These are phyloP conservation scores for Drusus annulatus DNA, from an alignment of 1,140 invertebrate genomes.

Conservation along the genomic window DNA sequence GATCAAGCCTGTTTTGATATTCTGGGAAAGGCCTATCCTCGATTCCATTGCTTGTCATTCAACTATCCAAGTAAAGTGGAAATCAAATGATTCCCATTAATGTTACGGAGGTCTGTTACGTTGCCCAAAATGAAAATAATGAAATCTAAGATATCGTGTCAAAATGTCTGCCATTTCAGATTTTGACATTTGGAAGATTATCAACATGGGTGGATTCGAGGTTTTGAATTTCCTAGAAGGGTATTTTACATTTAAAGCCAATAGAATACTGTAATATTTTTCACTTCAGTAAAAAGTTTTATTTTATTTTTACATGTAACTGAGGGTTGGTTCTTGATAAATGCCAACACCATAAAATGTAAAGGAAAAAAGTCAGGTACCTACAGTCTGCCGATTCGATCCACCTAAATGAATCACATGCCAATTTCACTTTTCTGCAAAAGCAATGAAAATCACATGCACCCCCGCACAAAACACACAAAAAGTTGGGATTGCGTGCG, in stretches of 20 bases:
- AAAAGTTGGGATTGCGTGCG: conserved; percentile 32
- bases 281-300: no score
- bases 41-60: conserved; percentile 3
- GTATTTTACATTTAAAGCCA: no score
- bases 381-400: no score
- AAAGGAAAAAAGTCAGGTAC: neutral
- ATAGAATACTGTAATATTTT: no score
- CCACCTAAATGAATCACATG: no score
- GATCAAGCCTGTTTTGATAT: no score
- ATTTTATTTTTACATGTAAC: no score
- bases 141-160: neutral
- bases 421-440: no score
- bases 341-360: neutral
- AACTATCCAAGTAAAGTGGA: neutral
- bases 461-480: conserved; percentile 22
- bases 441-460: neutral
- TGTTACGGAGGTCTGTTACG: no score
- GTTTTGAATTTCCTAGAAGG: neutral
- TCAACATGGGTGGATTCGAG: conserved; percentile 7
- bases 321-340: no score
- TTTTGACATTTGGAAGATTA: conserved; percentile 12
- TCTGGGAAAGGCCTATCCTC: no score
- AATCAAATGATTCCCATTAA: no score
- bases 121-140: neutral
- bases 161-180: neutral